Conservation (phyloP, 2,888 invertebrate genomes). For the Callyntrura guangdongensis region DNA sequence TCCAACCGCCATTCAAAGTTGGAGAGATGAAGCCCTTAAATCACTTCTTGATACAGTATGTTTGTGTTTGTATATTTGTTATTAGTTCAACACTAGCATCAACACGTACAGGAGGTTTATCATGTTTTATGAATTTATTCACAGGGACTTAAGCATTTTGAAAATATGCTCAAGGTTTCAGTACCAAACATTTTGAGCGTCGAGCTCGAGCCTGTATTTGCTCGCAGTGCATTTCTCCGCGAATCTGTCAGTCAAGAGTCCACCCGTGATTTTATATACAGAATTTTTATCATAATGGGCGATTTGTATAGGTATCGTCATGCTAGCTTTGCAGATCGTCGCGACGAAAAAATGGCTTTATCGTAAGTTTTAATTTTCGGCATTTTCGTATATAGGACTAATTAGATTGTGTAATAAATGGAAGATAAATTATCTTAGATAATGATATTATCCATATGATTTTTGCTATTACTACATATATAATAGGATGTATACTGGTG, state of each 20-base stretch:
- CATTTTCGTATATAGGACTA: too few relatives aligned
- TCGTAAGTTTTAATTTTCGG: slow-evolving; percentile 88
- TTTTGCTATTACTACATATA: neutral
- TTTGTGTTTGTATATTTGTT: neutral
- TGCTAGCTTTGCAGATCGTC: neutral
- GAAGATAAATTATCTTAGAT: neutral
- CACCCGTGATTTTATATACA: slow-evolving; percentile 85
- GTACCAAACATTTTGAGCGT: neutral
- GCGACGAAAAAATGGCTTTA: slow-evolving; percentile 87
- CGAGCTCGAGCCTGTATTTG: neutral
- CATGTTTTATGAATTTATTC: neutral
- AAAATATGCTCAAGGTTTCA: neutral
- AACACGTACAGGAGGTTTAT: too few relatives aligned
- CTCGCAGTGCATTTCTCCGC: slow-evolving; percentile 1
- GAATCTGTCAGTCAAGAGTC: neutral
- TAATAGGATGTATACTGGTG: slow-evolving; percentile 95
- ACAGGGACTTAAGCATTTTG: slow-evolving; percentile 58
- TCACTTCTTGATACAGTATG: neutral
- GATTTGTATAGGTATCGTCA: slow-evolving; percentile 94
- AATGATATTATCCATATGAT: too few relatives aligned
- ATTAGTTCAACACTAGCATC: neutral
- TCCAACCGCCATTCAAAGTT: neutral
- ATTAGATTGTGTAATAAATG: slow-evolving; percentile 1
- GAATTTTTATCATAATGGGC: slow-evolving; percentile 95
- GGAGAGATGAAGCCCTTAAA: neutral